Base-by-base conservation (phyloP, 2,888 invertebrate genomes). In the Nemotelus nigrinus region DNA sequence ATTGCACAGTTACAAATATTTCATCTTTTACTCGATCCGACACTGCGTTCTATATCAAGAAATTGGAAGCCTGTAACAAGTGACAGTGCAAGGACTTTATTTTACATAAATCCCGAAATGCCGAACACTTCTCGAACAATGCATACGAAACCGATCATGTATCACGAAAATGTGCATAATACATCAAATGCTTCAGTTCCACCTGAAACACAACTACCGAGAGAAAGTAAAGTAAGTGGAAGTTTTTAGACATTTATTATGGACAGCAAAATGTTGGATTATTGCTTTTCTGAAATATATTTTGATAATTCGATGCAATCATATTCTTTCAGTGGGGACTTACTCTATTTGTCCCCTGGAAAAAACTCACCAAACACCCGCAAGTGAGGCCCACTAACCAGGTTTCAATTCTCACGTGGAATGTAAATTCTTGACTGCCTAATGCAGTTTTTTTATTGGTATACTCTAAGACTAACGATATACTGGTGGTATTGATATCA, bases 1-100 rank as follows among this genome's bases (percentile, higher is more conserved):
- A 82, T 85, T 3, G 88, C 89, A 47, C 92, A 93, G 88, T 92
- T 91, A 83, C 82, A 76, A 78, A 84, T 87, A 81, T 90, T 92
- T 81, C 89, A 91, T 10, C 88, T 86, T 65, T 81, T 92, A 5
- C 86, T 88, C 83, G 86, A 90, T 70, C 8, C 58, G 10, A 77
- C 57, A 41, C 47, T 77, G 39, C 45, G 77, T 53, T 63, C 78
- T 48, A 78, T 79, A 43, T 55, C 41, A n/a, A 55, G 63, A 48
- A 78, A 63, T 43, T 80, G 47, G 65, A 60, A 76, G 41, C 25
- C 44, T 0, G 41, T 65, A 10, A 25, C 39, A 4, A 5, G 7
- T 0, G n/a, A 7, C 25, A 50, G 25, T 6, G 67, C 67, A n/a
- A 72, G 76, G 71, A 76, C 60, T 39, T 41, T 80, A 3, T 80